A percentile compares a stretch with the other conserved stretches of the same genome.
These are phyloP conservation scores for Brassicogethes aeneus DNA, from an alignment of 2,888 invertebrate genomes.

Conservation along the genomic window DNA sequence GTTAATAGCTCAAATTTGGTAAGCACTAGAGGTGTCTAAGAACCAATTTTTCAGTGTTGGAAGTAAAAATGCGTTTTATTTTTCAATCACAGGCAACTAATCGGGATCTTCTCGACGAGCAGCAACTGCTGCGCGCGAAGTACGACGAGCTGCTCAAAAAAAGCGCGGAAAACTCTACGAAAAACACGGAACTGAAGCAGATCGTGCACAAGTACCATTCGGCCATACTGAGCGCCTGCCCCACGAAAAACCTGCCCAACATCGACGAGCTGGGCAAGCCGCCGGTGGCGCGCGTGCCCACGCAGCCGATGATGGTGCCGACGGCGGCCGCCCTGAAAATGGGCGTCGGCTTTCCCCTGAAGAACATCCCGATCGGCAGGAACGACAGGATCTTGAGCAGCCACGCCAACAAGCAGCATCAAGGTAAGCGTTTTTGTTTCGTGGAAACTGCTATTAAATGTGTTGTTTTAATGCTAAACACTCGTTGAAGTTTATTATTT, in stretches of 20 bases:
- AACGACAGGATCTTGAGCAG: conserved; percentile 60
- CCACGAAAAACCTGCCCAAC: conserved; percentile 49
- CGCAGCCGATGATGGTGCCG: conserved; percentile 57
- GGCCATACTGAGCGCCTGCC: conserved; percentile 50
- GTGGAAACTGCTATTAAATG: too few relatives aligned
- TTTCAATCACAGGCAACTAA: conserved; percentile 45
- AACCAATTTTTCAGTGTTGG: conserved; percentile 39
- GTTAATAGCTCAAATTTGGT: too few relatives aligned
- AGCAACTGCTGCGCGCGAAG: conserved; percentile 61
- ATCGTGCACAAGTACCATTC: conserved; percentile 55
- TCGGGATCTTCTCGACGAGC: conserved; percentile 64
- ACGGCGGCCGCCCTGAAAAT: conserved; percentile 78
- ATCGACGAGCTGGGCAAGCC: conserved; percentile 49
- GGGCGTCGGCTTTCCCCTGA: conserved; percentile 77
- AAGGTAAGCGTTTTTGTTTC: too few relatives aligned
- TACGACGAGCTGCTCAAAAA: conserved; percentile 64
- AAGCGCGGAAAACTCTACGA: conserved; percentile 55
- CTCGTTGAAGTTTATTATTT: too few relatives aligned
- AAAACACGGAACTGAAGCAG: conserved; percentile 51
- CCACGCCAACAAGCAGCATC: conserved; percentile 38
- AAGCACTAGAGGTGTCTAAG: neutral
- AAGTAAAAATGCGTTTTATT: conserved; percentile 52
- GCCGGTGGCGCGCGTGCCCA: conserved; percentile 29
- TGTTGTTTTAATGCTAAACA: too few relatives aligned
- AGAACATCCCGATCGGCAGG: conserved; percentile 56